Evolutionary conservation across 2,888 invertebrate species (phyloP).

Genomic region (Portevinia maculata): DNA sequence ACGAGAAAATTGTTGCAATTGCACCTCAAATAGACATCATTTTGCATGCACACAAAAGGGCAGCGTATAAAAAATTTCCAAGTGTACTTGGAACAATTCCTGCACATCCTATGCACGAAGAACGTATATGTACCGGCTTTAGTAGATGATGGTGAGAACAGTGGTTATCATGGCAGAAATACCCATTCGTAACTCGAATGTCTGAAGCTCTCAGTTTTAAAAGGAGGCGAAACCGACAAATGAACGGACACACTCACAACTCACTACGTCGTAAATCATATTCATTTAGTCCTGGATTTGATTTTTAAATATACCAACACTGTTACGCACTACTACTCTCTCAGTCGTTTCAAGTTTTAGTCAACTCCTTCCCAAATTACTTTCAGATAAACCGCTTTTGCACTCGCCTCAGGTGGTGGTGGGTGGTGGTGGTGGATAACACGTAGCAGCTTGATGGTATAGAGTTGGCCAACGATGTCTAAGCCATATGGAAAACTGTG

Average conservation of each 20-base stretch:
- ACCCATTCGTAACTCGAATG: constrained; percentile 1
- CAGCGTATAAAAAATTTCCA: constrained; percentile 25
- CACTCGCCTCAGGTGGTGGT: constrained; percentile 43
- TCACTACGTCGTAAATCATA: constrained; percentile 62
- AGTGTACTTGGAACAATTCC: constrained; percentile 50
- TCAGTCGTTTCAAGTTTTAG: neutral
- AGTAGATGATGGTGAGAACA: constrained; percentile 13
- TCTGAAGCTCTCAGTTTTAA: neutral
- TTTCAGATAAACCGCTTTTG: constrained; percentile 70
- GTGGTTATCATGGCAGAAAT: constrained; percentile 17
- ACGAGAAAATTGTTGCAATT: constrained; percentile 61
- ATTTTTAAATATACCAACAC: constrained; percentile 70
- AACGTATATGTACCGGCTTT: constrained; percentile 1
- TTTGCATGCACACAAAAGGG: constrained; percentile 17
- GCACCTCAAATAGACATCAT: constrained; percentile 48
- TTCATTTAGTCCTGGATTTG: constrained; percentile 72
- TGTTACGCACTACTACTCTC: constrained; percentile 40
- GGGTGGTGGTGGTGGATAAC: constrained; percentile 8
- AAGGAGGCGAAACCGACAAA: neutral
- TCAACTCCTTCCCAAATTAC: constrained; percentile 68
- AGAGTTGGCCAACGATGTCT: constrained; percentile 30
- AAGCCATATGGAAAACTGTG: constrained; percentile 60
- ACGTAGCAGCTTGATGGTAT: constrained; percentile 1
- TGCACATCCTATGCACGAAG: neutral
- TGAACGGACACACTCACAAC: neutral